Evolutionary conservation across 2,888 invertebrate species (phyloP).

Genomic region (Eudasyphora cyanicolor): DNA sequence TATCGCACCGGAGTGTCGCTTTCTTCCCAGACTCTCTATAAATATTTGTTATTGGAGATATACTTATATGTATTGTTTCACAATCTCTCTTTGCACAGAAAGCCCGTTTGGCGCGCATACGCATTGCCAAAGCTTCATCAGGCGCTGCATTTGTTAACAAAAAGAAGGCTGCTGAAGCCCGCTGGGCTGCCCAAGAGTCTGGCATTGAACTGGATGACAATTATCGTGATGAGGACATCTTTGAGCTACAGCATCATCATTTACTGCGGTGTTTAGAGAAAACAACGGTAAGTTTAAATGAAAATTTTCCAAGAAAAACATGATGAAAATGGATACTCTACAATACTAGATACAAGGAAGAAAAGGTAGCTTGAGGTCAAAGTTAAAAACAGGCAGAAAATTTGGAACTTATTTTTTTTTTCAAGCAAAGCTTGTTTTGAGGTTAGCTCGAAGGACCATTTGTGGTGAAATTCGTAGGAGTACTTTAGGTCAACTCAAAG

Average conservation of each 20-base stretch:
- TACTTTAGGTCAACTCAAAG: too few species aligned
- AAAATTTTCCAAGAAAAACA: not conserved
- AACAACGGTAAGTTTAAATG: slow-evolving; percentile 88
- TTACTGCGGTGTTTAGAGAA: slow-evolving; percentile 97
- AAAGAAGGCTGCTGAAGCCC: slow-evolving; percentile 98
- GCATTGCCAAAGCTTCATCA: slow-evolving; percentile 99
- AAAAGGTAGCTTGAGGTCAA: not conserved
- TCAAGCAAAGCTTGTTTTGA: too few species aligned
- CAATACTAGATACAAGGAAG: not conserved
- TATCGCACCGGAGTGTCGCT: too few species aligned
- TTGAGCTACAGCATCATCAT: slow-evolving; percentile 99
- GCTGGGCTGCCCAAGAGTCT: slow-evolving; percentile 95
- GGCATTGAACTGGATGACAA: slow-evolving; percentile 95
- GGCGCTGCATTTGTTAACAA: slow-evolving; percentile 99
- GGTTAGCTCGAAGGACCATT: too few species aligned
- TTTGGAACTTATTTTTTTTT: too few species aligned
- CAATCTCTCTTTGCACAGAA: slow-evolving; percentile 85
- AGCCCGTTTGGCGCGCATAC: slow-evolving; percentile 98
- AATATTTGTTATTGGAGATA: too few species aligned
- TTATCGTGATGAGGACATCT: slow-evolving; percentile 96
- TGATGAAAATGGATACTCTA: not conserved
- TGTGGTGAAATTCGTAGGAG: too few species aligned
- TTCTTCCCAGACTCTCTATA: too few species aligned
- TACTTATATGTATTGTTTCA: too few species aligned
- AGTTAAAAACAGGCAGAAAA: too few species aligned